Percentiles rank a stretch among this genome's conserved stretches.
Evolutionary conservation across 2,113 vertebrate species (phyloP).

Genomic region (Kryptolebias marmoratus): DNA sequence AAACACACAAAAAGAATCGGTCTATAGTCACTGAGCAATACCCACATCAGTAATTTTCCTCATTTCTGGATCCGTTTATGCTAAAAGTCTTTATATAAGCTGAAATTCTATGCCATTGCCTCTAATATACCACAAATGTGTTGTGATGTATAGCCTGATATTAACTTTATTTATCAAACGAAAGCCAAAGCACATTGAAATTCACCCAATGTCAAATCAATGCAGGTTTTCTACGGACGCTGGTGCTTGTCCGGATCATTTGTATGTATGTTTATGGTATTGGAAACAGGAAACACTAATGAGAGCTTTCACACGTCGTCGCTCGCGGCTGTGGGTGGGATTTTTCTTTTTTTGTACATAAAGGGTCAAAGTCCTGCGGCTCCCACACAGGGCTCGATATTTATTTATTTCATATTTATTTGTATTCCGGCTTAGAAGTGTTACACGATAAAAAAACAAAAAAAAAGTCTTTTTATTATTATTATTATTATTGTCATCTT

Average conservation of each 20-base stretch:
- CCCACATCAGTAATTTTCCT: slow-evolving; percentile 58
- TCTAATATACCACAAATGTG: slow-evolving; percentile 74
- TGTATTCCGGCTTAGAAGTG: slow-evolving; percentile 68
- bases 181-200: slow-evolving; percentile 82
- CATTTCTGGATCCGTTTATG: slow-evolving; percentile 61
- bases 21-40: slow-evolving; percentile 73
- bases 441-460: slow-evolving; percentile 43
- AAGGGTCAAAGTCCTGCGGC: slow-evolving; percentile 42
- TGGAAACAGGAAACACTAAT: slow-evolving; percentile 72
- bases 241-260: slow-evolving; percentile 74
- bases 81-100: slow-evolving; percentile 71
- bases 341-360: slow-evolving; percentile 62
- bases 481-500: slow-evolving; percentile 52
- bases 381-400: slow-evolving; percentile 67
- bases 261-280: slow-evolving; percentile 72
- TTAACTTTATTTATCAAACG: slow-evolving; percentile 76
- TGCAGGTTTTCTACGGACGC: slow-evolving; percentile 73
- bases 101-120: slow-evolving; percentile 76
- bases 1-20: slow-evolving; percentile 54
- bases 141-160: slow-evolving; percentile 76
- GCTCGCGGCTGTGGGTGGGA: slow-evolving; percentile 50
- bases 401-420: slow-evolving; percentile 83
- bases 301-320: slow-evolving; percentile 69
- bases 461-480: not conserved
- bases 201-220: slow-evolving; percentile 77